Percentiles rank a stretch among this genome's conserved stretches.
Conservation (phyloP, 2,113 vertebrate species). For the Meriones unguiculatus region DNA sequence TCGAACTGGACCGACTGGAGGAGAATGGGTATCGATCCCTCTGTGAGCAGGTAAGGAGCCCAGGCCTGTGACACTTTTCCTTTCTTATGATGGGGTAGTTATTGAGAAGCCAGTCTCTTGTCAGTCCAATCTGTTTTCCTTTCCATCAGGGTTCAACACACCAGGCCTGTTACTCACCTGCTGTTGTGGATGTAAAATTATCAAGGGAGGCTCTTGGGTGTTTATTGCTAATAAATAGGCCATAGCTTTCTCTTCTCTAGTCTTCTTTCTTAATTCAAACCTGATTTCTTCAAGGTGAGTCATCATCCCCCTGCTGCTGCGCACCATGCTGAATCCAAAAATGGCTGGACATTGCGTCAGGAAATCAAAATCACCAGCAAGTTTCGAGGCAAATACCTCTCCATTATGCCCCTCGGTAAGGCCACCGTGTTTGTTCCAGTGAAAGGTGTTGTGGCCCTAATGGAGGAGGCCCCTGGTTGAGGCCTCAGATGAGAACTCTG, state of each 20-base stretch:
- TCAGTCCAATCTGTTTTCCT: neutral
- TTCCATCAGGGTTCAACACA: neutral
- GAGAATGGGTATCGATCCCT: conserved; percentile 96
- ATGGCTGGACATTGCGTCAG: conserved; percentile 96
- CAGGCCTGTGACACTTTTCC: neutral
- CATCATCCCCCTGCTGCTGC: conserved; percentile 97
- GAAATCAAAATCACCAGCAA: conserved; percentile 99
- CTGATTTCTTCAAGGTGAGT: conserved; percentile 90
- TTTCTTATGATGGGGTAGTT: neutral
- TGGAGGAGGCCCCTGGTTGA: neutral
- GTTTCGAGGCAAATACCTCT: conserved; percentile 99
- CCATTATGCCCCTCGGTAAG: conserved; percentile 98
- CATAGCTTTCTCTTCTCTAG: neutral
- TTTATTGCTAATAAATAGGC: neutral
- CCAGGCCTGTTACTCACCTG: neutral
- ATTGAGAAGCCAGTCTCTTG: neutral
- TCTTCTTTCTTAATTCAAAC: neutral
- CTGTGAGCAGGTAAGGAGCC: conserved; percentile 93
- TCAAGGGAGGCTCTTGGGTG: neutral
- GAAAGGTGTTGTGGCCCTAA: neutral
- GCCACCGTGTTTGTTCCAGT: neutral
- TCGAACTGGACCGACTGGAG: conserved; percentile 94
- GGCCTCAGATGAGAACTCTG: neutral
- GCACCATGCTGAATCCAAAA: conserved; percentile 94
- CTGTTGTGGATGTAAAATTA: neutral